Evolutionary conservation across 2,113 vertebrate genomes (phyloP).

Genomic region (Polyodon spathula): DNA sequence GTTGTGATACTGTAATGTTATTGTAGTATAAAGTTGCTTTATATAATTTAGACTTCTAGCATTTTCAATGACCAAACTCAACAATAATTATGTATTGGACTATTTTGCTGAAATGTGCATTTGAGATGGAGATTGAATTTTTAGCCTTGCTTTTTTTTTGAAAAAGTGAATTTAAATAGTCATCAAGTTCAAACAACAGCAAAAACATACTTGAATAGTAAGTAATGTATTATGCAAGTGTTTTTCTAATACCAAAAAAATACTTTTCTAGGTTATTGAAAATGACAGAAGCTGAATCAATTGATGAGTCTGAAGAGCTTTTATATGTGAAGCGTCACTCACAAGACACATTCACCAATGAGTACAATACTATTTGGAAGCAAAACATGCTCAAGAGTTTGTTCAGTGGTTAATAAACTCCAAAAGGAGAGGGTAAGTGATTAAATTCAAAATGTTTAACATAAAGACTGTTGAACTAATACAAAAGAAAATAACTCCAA

Average conservation of each 20-base stretch:
- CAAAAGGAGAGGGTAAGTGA: constrained; percentile 81
- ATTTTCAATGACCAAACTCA: not conserved
- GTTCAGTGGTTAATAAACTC: constrained; percentile 94
- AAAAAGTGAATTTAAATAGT: too few species aligned
- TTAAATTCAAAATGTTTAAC: not conserved
- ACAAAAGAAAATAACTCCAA: too few species aligned
- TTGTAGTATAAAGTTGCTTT: too few species aligned
- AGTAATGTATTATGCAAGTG: not conserved
- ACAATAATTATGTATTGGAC: too few species aligned
- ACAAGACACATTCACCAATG: constrained; percentile 96
- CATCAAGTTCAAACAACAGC: not conserved
- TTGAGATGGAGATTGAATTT: too few species aligned
- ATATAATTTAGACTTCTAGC: not conserved
- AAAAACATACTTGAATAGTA: not conserved
- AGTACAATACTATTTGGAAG: constrained; percentile 97
- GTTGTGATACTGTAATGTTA: not conserved
- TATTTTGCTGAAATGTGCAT: too few species aligned
- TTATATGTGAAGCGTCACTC: constrained; percentile 88
- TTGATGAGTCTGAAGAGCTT: constrained; percentile 56
- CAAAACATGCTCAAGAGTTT: constrained; percentile 86
- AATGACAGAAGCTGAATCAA: constrained; percentile 57
- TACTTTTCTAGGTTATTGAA: constrained; percentile 49
- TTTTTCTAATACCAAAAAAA: not conserved
- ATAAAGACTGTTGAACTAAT: too few species aligned
- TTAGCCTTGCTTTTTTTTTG: too few species aligned